These are phyloP conservation scores for Synergus japonicus DNA, from an alignment of 2,888 invertebrate species.

Conservation along the genomic window DNA sequence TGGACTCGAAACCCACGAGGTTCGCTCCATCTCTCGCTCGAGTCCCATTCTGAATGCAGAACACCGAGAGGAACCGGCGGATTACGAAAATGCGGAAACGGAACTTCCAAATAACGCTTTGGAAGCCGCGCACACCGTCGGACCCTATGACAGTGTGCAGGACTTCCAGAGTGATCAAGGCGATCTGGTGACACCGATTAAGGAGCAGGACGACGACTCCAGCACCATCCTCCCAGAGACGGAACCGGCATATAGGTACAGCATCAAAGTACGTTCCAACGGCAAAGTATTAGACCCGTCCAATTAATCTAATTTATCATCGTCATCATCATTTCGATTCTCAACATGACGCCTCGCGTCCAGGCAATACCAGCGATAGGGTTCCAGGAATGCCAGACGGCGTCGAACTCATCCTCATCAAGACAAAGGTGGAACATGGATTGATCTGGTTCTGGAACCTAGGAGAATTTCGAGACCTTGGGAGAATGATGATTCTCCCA, in stretches of 20 bases:
- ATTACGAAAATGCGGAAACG: slow-evolving; percentile 60
- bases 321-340: slow-evolving; percentile 29
- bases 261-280: slow-evolving; percentile 75
- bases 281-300: slow-evolving; percentile 77
- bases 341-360: slow-evolving; percentile 17
- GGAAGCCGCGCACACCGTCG: slow-evolving; percentile 79
- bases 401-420: slow-evolving; percentile 14
- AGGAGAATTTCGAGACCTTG: not conserved
- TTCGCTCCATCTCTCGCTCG: slow-evolving; percentile 64
- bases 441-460: not conserved
- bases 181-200: slow-evolving; percentile 68
- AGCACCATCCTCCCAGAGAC: slow-evolving; percentile 74
- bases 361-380: not conserved
- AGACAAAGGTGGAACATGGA: slow-evolving; percentile 3
- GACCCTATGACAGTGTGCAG: slow-evolving; percentile 81
- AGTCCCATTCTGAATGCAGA: slow-evolving; percentile 62
- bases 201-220: slow-evolving; percentile 72
- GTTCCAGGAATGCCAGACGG: not conserved
- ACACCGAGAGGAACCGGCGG: slow-evolving; percentile 63
- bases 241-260: slow-evolving; percentile 75
- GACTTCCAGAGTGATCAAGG: slow-evolving; percentile 75
- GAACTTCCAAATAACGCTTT: slow-evolving; percentile 67
- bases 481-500: not conserved
- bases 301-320: slow-evolving; percentile 66
- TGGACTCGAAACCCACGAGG: slow-evolving; percentile 71